These are phyloP conservation scores for Tinamus guttatus DNA, from an alignment of 2,113 vertebrate genomes.

Conservation along the genomic window DNA sequence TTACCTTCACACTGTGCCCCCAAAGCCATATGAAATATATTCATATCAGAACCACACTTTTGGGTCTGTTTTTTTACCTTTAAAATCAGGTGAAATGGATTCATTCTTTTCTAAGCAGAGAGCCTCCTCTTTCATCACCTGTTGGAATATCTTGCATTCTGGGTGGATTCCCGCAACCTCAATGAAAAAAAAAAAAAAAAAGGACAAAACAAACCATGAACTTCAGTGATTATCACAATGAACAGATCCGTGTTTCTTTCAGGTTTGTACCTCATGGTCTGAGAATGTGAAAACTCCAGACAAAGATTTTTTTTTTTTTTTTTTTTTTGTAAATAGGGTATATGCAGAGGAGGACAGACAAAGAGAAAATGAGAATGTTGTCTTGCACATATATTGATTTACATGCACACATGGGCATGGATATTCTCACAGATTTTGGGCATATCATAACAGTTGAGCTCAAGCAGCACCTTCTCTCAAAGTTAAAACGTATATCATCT, in stretches of 20 bases:
- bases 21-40: neutral
- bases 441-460: neutral
- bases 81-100: neutral
- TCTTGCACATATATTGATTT: neutral
- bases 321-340: neutral
- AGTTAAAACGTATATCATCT: neutral
- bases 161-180: slow-evolving; percentile 64
- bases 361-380: neutral
- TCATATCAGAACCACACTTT: neutral
- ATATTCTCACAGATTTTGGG: fast-evolving
- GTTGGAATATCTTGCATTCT: slow-evolving; percentile 71
- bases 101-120: slow-evolving; percentile 49
- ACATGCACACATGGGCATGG: fast-evolving
- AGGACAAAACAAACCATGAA: neutral
- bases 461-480: neutral
- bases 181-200: neutral
- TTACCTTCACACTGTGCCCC: neutral
- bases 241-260: neutral
- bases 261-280: fast-evolving
- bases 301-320: neutral
- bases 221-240: fast-evolving
- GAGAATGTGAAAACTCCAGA: neutral
- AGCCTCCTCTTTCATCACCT: slow-evolving; percentile 56
- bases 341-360: neutral
- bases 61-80: slow-evolving; percentile 2